A percentile compares a stretch with the other conserved stretches of the same genome.
Evolutionary conservation across 2,888 invertebrate genomes (phyloP).

Genomic region (Cheilosia grossa): DNA sequence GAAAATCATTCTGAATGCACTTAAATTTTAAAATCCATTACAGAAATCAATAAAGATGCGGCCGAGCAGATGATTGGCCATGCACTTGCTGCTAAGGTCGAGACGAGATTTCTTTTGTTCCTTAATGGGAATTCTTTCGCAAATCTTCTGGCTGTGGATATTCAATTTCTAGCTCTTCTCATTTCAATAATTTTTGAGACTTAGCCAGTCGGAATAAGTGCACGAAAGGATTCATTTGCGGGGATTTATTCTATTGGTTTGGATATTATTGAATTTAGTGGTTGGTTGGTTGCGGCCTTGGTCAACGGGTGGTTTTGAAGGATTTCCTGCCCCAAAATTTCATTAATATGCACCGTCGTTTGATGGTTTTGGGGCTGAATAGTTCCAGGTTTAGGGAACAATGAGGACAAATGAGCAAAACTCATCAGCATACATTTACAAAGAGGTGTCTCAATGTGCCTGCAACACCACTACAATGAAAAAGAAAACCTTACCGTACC

Average conservation of each 20-base stretch:
- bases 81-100: slow-evolving; percentile 49
- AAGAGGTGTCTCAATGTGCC: no score
- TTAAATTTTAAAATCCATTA: slow-evolving; percentile 64
- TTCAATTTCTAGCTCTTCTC: slow-evolving; percentile 38
- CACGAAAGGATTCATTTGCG: slow-evolving; percentile 37
- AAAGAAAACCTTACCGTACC: no score
- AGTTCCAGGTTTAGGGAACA: no score
- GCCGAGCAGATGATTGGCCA: slow-evolving; percentile 65
- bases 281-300: background rate
- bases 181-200: slow-evolving; percentile 61
- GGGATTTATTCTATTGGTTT: slow-evolving; percentile 20
- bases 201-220: slow-evolving; percentile 63
- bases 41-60: slow-evolving; percentile 54
- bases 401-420: no score
- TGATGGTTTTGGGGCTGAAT: no score
- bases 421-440: no score
- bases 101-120: slow-evolving; percentile 36
- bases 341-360: no score
- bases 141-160: slow-evolving; percentile 25
- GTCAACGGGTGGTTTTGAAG: background rate
- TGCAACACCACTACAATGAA: no score
- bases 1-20: slow-evolving; percentile 29
- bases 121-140: no score
- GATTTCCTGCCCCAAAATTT: no score
- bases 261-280: slow-evolving; percentile 47